Conservation (phyloP, 2,797 vertebrate genomes). For the Gadopsis bispinosus region DNA sequence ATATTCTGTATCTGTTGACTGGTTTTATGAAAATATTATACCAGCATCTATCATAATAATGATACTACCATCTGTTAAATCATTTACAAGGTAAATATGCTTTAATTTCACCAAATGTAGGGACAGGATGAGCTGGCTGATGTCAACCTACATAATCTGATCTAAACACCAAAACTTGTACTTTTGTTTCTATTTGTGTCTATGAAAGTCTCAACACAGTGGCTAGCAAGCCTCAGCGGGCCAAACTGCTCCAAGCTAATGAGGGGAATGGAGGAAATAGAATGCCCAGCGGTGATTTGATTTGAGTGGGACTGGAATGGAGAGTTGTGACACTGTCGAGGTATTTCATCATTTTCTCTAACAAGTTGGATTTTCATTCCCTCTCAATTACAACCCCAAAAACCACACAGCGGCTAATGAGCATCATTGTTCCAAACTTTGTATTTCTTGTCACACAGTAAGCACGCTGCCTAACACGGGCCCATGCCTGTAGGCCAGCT, state of each 20-base stretch:
- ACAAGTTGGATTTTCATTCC: constrained; percentile 42
- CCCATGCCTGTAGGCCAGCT: not conserved
- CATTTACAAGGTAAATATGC: not conserved
- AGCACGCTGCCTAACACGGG: not conserved
- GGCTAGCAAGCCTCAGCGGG: not conserved
- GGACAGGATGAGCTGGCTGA: not conserved
- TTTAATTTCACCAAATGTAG: not conserved
- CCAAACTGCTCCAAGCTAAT: constrained; percentile 49
- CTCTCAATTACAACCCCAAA: constrained; percentile 32
- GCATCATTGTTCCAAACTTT: constrained; percentile 37
- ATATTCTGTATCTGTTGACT: constrained; percentile 12
- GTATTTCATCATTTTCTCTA: constrained; percentile 63
- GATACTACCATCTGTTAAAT: not conserved
- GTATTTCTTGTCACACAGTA: not conserved
- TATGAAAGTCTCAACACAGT: constrained; percentile 21
- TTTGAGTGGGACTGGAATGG: constrained; percentile 34
- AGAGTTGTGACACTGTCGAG: constrained; percentile 35
- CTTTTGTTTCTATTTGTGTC: constrained; percentile 12
- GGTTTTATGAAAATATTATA: constrained; percentile 10
- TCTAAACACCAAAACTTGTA: constrained; percentile 20
- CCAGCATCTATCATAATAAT: not conserved
- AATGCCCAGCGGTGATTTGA: constrained; percentile 53
- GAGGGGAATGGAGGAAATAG: constrained; percentile 40
- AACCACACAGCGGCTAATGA: constrained; percentile 51
- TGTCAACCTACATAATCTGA: not conserved